phyloP scores from a whole-genome alignment of 30 jellyfish, hydroid and myxozoan species.

The Aurelia aurita complex sp. Pacific region DNA sequence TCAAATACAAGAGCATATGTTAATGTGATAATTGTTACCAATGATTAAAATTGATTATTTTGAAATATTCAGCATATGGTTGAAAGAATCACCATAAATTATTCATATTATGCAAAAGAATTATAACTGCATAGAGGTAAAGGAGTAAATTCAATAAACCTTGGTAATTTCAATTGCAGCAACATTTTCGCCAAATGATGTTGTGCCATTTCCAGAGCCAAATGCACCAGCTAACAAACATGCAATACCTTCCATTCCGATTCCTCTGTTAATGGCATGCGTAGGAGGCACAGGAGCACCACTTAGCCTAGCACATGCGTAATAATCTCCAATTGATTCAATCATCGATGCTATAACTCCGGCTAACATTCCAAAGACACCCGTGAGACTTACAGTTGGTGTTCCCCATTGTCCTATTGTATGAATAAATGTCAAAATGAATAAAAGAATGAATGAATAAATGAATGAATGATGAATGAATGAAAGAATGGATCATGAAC shows the following conservation, averaged over 20 bases:
- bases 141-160: constrained; percentile 26
- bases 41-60: too few relatives aligned
- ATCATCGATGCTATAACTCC: constrained; percentile 90
- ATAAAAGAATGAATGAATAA: too few relatives aligned
- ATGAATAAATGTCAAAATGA: neutral
- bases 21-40: too few relatives aligned
- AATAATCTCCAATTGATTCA: constrained; percentile 91
- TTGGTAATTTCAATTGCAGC: constrained; percentile 97
- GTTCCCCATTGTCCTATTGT: constrained; percentile 92
- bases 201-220: constrained; percentile 99
- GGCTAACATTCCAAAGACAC: constrained; percentile 88
- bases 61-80: too few relatives aligned
- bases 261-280: constrained; percentile 93
- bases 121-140: too few relatives aligned
- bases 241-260: constrained; percentile 90
- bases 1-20: too few relatives aligned
- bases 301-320: constrained; percentile 91
- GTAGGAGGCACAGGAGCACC: constrained; percentile 92
- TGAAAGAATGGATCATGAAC: too few relatives aligned
- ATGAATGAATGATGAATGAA: too few relatives aligned
- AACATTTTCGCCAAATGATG: constrained; percentile 93
- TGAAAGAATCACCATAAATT: too few relatives aligned
- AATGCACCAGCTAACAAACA: constrained; percentile 95
- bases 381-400: constrained; percentile 84
- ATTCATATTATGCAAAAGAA: too few relatives aligned